Conservation (phyloP, 2,888 invertebrate species). For the Plemyria rubiginata region DNA sequence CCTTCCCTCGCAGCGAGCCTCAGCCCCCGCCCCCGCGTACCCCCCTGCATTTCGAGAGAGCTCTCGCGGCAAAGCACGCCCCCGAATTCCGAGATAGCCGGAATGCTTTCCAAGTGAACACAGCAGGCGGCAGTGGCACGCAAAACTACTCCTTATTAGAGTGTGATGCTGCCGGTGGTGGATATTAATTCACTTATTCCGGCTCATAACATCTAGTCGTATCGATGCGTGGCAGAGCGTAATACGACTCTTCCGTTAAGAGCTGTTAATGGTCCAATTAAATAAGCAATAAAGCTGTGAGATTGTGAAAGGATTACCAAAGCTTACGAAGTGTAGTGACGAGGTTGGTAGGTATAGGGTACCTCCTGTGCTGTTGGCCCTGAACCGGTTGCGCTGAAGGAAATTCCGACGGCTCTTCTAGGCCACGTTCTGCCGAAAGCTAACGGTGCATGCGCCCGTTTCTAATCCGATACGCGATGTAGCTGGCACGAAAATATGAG, state of each 20-base stretch:
- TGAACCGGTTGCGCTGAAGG: conserved; percentile 35
- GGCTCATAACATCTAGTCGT: too few species aligned
- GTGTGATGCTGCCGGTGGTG: too few species aligned
- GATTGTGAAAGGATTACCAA: conserved; percentile 10
- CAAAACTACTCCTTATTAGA: not conserved
- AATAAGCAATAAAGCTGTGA: conserved; percentile 1
- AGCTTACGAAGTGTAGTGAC: not conserved
- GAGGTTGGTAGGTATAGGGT: not conserved
- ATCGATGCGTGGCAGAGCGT: not conserved
- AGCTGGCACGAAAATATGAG: conserved; percentile 10
- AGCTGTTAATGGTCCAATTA: conserved; percentile 11
- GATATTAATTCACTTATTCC: not conserved
- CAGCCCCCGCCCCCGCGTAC: conserved; percentile 21
- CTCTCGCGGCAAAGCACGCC: conserved; percentile 5
- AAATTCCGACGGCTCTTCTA: conserved; percentile 34
- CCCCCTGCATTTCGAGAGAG: conserved; percentile 6
- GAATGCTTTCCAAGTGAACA: conserved; percentile 4
- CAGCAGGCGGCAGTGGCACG: not conserved
- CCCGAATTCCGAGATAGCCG: not conserved
- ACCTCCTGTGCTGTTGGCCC: conserved; percentile 1
- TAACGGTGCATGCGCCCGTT: conserved; percentile 35
- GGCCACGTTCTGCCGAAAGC: conserved; percentile 34
- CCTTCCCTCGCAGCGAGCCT: conserved; percentile 39
- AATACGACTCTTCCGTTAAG: conserved; percentile 8
- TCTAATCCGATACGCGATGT: conserved; percentile 20